Evolutionary conservation across 2,113 vertebrate genomes (phyloP).

Genomic region (Cinclus cinclus): DNA sequence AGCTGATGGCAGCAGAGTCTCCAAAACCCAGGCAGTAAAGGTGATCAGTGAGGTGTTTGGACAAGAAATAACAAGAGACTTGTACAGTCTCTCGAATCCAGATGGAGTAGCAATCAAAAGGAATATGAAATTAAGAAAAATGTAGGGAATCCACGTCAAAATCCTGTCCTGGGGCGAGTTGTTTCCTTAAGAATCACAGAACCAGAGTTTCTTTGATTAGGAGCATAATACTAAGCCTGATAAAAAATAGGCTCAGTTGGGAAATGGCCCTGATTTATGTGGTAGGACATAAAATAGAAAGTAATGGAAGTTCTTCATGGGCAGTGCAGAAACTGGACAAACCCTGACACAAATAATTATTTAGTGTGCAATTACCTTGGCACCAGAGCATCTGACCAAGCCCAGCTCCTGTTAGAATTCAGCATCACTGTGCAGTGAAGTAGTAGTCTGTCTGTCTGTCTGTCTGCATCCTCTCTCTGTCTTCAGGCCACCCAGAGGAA

Average conservation of each 20-base stretch:
- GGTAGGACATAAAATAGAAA: neutral
- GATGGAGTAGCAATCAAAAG: constrained; percentile 33
- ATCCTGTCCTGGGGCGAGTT: neutral
- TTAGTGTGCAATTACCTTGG: neutral
- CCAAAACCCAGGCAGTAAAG: neutral
- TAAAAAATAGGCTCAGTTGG: neutral
- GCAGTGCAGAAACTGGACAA: neutral
- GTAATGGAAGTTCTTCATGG: neutral
- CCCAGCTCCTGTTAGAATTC: neutral
- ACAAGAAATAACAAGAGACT: constrained; percentile 40
- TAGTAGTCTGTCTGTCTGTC: rapidly evolving
- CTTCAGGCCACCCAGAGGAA: neutral
- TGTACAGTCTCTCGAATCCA: neutral
- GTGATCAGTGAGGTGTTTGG: neutral
- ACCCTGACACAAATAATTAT: neutral
- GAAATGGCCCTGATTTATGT: neutral
- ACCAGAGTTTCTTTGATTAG: neutral
- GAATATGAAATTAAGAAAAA: constrained; percentile 45
- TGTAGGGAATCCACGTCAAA: constrained; percentile 46
- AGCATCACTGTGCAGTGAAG: neutral
- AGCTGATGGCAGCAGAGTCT: neutral
- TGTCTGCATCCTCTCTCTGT: neutral
- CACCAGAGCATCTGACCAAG: neutral
- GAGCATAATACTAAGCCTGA: neutral
- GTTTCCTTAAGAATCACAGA: neutral